Conservation (phyloP, 2,797 vertebrate genomes). For the Diplodus puntazzo region DNA sequence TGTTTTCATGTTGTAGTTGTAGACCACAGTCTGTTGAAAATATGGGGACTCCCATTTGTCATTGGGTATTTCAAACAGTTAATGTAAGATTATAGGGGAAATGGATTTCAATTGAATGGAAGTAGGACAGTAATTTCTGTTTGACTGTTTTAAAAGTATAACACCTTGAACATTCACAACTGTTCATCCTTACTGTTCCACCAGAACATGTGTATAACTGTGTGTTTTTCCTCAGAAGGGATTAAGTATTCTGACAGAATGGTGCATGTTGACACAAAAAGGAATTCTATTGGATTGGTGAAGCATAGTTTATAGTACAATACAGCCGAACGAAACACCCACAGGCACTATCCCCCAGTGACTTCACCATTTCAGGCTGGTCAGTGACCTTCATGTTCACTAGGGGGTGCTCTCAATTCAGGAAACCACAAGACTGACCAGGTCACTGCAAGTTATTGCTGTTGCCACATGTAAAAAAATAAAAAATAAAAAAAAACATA, state of each 20-base stretch:
- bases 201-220: background rate
- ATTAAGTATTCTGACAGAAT: background rate
- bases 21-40: background rate
- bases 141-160: background rate
- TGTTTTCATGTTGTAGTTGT: background rate
- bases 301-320: background rate
- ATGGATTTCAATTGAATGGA: background rate
- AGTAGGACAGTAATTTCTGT: background rate
- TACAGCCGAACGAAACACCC: background rate
- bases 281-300: background rate
- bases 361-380: too few species aligned
- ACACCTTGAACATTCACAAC: background rate
- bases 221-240: background rate
- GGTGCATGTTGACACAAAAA: background rate
- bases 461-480: background rate
- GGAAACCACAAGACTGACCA: constrained; percentile 2
- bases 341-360: background rate
- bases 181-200: background rate
- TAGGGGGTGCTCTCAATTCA: constrained; percentile 44
- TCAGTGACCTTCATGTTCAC: constrained; percentile 9
- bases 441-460: background rate
- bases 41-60: background rate
- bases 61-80: background rate
- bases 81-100: background rate
- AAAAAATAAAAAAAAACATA: background rate